Evolutionary conservation across 2,888 invertebrate species (phyloP), one percentile per base, ranked within the genome.

Genomic region (Masnerella sp.): DNA sequence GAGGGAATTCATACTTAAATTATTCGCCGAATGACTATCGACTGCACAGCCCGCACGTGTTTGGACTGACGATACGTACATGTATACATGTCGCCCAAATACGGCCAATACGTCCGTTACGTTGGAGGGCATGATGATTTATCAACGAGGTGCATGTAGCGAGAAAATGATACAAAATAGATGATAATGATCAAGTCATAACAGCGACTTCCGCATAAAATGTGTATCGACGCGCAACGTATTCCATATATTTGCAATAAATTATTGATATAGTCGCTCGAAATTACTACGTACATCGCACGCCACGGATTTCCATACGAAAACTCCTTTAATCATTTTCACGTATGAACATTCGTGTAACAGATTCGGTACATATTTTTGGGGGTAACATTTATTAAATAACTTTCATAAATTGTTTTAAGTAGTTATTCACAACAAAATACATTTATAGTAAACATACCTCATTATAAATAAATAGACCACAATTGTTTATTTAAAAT

Each of bases 111-210:
- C 67, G 77, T 76, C 69, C 30, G 62, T 34, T 42, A 42, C 47
- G 40, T 71, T 7, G 58, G 71, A 78, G 58, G 61, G 76, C 73
- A 75, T 65, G 80, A 82, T 85, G 83, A 85, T 85, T 85, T 85
- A 85, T 86, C 83, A 81, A 77, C 73, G 79, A 52, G 69, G 77
- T 80, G 81, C 82, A 83, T 79, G 84, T 80, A 81, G 77, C 83
- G 80, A 80, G 82, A 82, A 84, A 85, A 84, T 83, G 83, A 84
- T 86, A 84, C 82, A 82, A 84, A 85, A 86, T 84, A 81, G 82
- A 56, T 51, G 73, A 73, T 68, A 73, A 67, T 74, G 64, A 69
- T 74, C 67, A 62, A 56, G 73, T 56, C 75, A 78, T 77, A 73
- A 52, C 9, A 47, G 54, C 58, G 40, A 68, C 51, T 68, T 68